Percentiles rank a stretch among this genome's conserved stretches.
Evolutionary conservation across 2,888 invertebrate species (phyloP).

Genomic region (Philereme vetulata): DNA sequence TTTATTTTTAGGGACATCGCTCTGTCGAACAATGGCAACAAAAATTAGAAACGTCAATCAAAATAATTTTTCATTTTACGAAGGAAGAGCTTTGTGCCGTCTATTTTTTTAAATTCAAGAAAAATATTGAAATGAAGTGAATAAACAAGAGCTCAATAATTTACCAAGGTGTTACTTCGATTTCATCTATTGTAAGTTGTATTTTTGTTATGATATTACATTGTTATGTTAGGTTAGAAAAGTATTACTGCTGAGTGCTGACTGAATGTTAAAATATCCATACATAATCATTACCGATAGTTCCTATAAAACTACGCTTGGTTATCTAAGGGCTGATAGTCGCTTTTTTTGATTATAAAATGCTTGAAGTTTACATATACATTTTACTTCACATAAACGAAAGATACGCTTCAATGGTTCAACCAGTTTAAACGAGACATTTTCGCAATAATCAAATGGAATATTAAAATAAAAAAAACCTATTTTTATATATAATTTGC

Average conservation of each 20-base stretch:
- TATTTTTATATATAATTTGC: background rate
- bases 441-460: background rate
- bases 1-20: too few relatives aligned
- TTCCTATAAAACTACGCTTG: slow-evolving; percentile 62
- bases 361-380: slow-evolving; percentile 46
- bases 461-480: background rate
- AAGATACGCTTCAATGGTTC: slow-evolving; percentile 49
- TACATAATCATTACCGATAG: slow-evolving; percentile 51
- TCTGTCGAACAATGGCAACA: slow-evolving; percentile 16
- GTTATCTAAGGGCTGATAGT: slow-evolving; percentile 74
- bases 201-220: slow-evolving; percentile 44
- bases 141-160: background rate
- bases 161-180: slow-evolving; percentile 11
- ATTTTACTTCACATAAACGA: slow-evolving; percentile 28
- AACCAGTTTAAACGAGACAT: slow-evolving; percentile 43
- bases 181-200: slow-evolving; percentile 60
- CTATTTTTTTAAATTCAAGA: slow-evolving; percentile 28
- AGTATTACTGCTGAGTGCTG: slow-evolving; percentile 77
- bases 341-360: slow-evolving; percentile 67
- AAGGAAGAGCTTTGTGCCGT: slow-evolving; percentile 14
- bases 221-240: slow-evolving; percentile 75
- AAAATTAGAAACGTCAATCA: slow-evolving; percentile 19
- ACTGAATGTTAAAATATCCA: slow-evolving; percentile 53
- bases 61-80: slow-evolving; percentile 11
- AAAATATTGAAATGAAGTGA: slow-evolving; percentile 7